Conservation (phyloP, 2,113 vertebrate species). For the Ibidorhyncha struthersii region DNA sequence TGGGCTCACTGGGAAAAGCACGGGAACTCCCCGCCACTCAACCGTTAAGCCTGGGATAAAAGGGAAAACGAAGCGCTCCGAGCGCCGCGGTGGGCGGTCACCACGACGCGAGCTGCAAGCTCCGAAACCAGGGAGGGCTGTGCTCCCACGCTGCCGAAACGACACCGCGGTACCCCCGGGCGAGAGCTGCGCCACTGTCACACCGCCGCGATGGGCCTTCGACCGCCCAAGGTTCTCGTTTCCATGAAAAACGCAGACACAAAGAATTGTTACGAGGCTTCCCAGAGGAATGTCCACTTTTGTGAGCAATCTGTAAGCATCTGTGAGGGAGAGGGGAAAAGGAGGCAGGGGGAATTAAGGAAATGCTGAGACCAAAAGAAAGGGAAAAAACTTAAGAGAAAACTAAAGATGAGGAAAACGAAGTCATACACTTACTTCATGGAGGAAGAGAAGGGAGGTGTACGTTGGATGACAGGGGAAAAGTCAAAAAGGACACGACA, state of each 20-base stretch:
- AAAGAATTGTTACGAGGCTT: not conserved
- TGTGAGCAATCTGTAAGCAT: not conserved
- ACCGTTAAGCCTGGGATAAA: not conserved
- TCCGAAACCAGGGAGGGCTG: not conserved
- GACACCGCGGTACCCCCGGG: not conserved
- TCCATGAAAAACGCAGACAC: not conserved
- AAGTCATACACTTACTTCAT: not conserved
- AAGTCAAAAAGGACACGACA: not conserved
- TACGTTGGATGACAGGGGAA: too few species aligned
- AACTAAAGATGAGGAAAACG: not conserved
- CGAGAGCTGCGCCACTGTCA: too few species aligned
- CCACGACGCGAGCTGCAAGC: not conserved
- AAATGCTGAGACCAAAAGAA: not conserved
- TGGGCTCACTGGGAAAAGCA: not conserved
- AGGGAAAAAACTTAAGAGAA: not conserved
- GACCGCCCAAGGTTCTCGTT: rapidly evolving
- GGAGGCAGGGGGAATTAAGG: not conserved
- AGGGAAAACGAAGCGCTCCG: not conserved
- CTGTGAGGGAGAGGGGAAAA: not conserved
- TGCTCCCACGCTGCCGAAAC: rapidly evolving
- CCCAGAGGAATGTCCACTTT: not conserved
- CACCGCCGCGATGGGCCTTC: rapidly evolving
- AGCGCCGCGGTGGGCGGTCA: not conserved
- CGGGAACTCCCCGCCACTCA: slow-evolving; percentile 7
- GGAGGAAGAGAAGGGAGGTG: not conserved